Evolutionary conservation across 2,797 vertebrate genomes (phyloP), one percentile per base, ranked within the genome.

Genomic region (Myoxocephalus aenaeus): DNA sequence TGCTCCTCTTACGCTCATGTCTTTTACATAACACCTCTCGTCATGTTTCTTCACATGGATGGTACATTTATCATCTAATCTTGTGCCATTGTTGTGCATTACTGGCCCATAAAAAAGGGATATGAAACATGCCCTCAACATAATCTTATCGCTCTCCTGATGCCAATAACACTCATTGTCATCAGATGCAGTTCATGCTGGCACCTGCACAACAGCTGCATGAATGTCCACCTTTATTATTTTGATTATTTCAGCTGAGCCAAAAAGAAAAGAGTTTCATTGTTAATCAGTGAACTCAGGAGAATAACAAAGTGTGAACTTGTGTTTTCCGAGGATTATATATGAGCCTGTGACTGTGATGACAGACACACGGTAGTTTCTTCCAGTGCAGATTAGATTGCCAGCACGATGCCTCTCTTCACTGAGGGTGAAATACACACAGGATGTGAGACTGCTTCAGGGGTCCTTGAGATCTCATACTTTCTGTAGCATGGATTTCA

Each of bases 381-480:
- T 82, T 89, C 81, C 75, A 88, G 80, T 64, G 29, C 64, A 58
- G 75, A 85, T 89, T 76, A 79, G 71, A 89, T 53, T 79, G 81
- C 22, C 63, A 65, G 22, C 27, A 73, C 1, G 29, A 62, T 66
- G 27, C 68, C 58, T 80, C 53, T 65, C 53, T 74, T 77, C 56
- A 70, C 61, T 74, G 70, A 75, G 57, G 70, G 67, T 84, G 58
- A 85, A 70, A 75, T 8, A 64, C 12, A 86, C 57, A 83, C 61
- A n/a, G 7, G 48, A 54, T 64, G 5, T 1, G 9, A 77, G 44
- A 17, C n/a, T 3, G 15, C 22, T 59, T 38, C 40, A 72, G 15
- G 34, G 62, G 27, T 27, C 64, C 57, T 14, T 44, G 18, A 83
- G 8, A 69, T 27, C 48, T 22, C 17, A 7, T 53, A 48, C 58